phyloP scores from a whole-genome alignment of 2,113 vertebrate genomes.

The Anhinga rufa region DNA sequence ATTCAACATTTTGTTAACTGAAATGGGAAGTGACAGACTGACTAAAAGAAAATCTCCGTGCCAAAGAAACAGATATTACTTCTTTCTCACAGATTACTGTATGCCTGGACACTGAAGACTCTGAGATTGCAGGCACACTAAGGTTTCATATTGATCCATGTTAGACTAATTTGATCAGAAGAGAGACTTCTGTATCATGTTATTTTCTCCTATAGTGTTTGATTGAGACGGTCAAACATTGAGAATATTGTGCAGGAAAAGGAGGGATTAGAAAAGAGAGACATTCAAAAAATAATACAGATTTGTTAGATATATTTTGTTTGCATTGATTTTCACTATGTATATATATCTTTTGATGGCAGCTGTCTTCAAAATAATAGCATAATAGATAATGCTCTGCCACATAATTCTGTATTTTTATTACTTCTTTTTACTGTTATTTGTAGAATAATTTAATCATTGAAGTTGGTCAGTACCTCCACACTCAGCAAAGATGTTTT shows the following conservation, averaged over 20 bases:
- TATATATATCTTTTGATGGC: conserved; percentile 7
- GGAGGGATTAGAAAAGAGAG: background rate
- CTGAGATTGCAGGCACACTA: conserved; percentile 18
- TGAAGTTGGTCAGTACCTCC: background rate
- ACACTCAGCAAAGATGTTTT: background rate
- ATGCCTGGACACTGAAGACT: conserved; percentile 50
- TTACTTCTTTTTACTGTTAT: background rate
- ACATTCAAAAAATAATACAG: background rate
- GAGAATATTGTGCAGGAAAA: background rate
- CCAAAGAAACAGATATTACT: conserved; percentile 76
- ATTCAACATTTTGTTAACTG: conserved; percentile 77
- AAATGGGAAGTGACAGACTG: conserved; percentile 90
- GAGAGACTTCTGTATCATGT: conserved; percentile 30
- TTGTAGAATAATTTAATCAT: background rate
- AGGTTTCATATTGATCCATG: conserved; percentile 70
- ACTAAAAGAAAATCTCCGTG: conserved; percentile 80
- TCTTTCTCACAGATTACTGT: conserved; percentile 66
- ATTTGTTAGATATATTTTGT: background rate
- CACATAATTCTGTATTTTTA: background rate
- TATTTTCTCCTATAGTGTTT: conserved; percentile 40
- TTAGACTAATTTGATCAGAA: conserved; percentile 75
- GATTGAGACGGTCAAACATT: conserved; percentile 34
- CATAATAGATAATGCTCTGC: background rate
- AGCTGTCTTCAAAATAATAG: conserved; percentile 20
- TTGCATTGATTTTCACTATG: background rate